Evolutionary conservation across 2,888 invertebrate species (phyloP), one percentile per base, ranked within the genome.

Genomic region (Agrotis ipsilon): DNA sequence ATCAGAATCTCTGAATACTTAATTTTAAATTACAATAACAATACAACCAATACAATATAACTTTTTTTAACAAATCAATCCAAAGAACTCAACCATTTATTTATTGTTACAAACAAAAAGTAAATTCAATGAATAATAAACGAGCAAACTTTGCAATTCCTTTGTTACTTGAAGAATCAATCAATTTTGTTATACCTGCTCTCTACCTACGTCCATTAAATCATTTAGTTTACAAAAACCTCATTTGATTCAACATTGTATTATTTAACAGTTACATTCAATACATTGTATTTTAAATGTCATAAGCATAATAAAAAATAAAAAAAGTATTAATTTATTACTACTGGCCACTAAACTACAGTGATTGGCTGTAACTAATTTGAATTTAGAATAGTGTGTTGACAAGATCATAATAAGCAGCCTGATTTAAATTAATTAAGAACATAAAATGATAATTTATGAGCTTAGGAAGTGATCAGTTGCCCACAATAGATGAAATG

Each of bases 131-230:
- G 9, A 55, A 60, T 54, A 76, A 76, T 63, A 59, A 62, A 24
- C 24, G 43, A 18, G 49, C 59, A 59, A 48, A 60, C 24, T 62
- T 60, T 62, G 24, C 39, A 11, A 24, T 52, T 45, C 39, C 52
- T 75, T 77, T 77, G 64, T 72, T 27, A 45, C 21, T 46, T 58
- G 18, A 39, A 54, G 27, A 48, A 62, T 68, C 67, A 64, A 78
- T 78, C 61, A 80, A 58, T 62, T 75, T 61, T 61, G 58, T 78
- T 75, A 62, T 45, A 27, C 27, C 27, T 39, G 9, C 39, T 39
- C 32, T 32, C 11, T 39, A 7, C 1, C 0, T 4, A 13, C 19
- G 5, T 49, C 14, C 32, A 79, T 59, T 58, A 58, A 54, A 32
- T 55, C 7, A 39, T 19, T 54, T 13, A 62, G 46, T 60, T 63